Conservation (phyloP, 2,888 invertebrate genomes). For the Aphrophora alni region DNA sequence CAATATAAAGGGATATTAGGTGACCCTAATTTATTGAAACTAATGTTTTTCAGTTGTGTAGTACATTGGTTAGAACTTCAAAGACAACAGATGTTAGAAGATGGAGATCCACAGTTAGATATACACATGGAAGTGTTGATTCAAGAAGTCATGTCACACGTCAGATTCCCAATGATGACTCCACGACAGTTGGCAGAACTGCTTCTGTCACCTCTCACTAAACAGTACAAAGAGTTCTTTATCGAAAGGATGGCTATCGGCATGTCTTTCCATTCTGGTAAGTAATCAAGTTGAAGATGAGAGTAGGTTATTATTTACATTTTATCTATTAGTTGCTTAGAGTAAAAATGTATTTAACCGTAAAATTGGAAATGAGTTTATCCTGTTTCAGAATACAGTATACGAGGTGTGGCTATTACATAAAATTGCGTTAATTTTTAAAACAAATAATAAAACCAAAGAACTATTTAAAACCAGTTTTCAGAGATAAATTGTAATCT, state of each 20-base stretch:
- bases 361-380: too few species aligned
- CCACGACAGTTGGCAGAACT: slow-evolving; percentile 85
- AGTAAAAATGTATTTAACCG: background rate
- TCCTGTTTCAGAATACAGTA: too few species aligned
- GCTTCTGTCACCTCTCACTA: slow-evolving; percentile 77
- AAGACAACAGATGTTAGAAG: slow-evolving; percentile 58
- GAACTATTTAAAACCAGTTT: too few species aligned
- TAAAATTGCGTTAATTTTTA: too few species aligned
- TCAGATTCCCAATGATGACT: slow-evolving; percentile 95
- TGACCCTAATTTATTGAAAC: too few species aligned
- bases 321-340: background rate
- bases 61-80: slow-evolving; percentile 82
- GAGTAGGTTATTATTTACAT: background rate
- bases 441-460: too few species aligned
- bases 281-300: slow-evolving; percentile 23
- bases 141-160: slow-evolving; percentile 75
- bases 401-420: too few species aligned
- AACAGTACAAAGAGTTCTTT: slow-evolving; percentile 84
- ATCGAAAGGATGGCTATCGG: slow-evolving; percentile 87
- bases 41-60: slow-evolving; percentile 64
- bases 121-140: slow-evolving; percentile 72
- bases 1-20: too few species aligned
- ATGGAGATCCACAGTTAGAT: slow-evolving; percentile 59
- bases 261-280: slow-evolving; percentile 86
- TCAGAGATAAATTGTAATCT: too few species aligned